Conservation (phyloP, 2,797 vertebrate species). For the Apogon hyalosoma region DNA sequence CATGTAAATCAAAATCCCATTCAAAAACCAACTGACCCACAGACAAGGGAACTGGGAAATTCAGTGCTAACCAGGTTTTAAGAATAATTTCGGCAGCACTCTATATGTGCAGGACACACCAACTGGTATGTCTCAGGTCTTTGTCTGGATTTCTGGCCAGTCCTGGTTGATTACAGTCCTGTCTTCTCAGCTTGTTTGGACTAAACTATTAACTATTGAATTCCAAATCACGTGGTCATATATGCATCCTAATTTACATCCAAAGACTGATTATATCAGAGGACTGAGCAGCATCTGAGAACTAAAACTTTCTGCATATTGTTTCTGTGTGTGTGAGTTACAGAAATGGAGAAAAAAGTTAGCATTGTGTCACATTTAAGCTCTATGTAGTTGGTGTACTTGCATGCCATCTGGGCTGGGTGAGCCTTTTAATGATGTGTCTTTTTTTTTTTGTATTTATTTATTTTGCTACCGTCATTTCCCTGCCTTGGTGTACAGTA, state of each 20-base stretch:
- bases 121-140: slow-evolving; percentile 64
- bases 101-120: slow-evolving; percentile 46
- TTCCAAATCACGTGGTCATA: slow-evolving; percentile 16
- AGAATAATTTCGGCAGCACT: too few species aligned
- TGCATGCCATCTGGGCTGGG: slow-evolving; percentile 67
- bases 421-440: slow-evolving; percentile 52
- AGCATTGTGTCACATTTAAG: slow-evolving; percentile 37
- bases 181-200: slow-evolving; percentile 32
- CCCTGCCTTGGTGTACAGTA: slow-evolving; percentile 31
- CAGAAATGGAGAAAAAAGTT: slow-evolving; percentile 22
- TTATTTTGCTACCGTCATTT: slow-evolving; percentile 52
- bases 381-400: slow-evolving; percentile 58
- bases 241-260: slow-evolving; percentile 20
- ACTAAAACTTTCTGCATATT: slow-evolving; percentile 56
- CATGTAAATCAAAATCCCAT: too few species aligned
- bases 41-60: too few species aligned
- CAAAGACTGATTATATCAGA: slow-evolving; percentile 59
- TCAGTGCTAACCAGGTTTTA: too few species aligned
- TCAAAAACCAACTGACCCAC: too few species aligned
- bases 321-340: slow-evolving; percentile 45
- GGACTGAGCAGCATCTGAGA: slow-evolving; percentile 70
- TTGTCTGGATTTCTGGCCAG: slow-evolving; percentile 58
- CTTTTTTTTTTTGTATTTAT: slow-evolving; percentile 19
- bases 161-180: slow-evolving; percentile 76
- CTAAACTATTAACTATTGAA: slow-evolving; percentile 11